A percentile compares a stretch with the other conserved stretches of the same genome.
These are phyloP conservation scores for Esox lucius DNA, from an alignment of 2,797 vertebrate genomes.

Conservation along the genomic window DNA sequence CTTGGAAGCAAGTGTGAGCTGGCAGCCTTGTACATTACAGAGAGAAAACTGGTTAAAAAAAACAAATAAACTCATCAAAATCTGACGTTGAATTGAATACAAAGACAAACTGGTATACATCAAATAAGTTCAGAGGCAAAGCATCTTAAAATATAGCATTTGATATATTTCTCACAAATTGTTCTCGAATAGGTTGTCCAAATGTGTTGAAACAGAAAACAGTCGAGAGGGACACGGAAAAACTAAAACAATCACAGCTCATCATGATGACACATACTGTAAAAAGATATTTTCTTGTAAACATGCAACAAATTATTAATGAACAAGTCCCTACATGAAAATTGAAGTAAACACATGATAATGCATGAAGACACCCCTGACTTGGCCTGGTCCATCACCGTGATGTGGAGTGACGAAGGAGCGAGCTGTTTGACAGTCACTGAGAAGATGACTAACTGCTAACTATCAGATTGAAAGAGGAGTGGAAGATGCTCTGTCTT, in stretches of 20 bases:
- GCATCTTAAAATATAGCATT: neutral
- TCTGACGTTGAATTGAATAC: neutral
- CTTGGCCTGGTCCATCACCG: constrained; percentile 45
- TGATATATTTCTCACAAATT: neutral
- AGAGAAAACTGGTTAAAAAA: no score
- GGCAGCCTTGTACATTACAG: neutral
- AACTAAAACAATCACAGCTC: neutral
- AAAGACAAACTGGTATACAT: neutral
- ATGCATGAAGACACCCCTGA: constrained; percentile 52
- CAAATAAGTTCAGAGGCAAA: neutral
- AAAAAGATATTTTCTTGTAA: neutral
- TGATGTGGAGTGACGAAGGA: constrained; percentile 64
- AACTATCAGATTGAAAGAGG: constrained; percentile 66
- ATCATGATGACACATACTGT: neutral
- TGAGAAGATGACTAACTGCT: constrained; percentile 68
- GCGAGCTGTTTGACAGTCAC: constrained; percentile 65
- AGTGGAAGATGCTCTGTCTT: constrained; percentile 39
- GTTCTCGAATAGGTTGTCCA: neutral
- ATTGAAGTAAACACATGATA: constrained; percentile 43
- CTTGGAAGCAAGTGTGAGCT: neutral
- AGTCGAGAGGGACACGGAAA: neutral
- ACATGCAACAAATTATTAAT: neutral
- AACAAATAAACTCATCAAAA: neutral
- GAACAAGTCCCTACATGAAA: constrained; percentile 20
- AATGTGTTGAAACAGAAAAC: neutral